Conservation (phyloP, 2,797 vertebrate species). For the Pangasius krempfi region DNA sequence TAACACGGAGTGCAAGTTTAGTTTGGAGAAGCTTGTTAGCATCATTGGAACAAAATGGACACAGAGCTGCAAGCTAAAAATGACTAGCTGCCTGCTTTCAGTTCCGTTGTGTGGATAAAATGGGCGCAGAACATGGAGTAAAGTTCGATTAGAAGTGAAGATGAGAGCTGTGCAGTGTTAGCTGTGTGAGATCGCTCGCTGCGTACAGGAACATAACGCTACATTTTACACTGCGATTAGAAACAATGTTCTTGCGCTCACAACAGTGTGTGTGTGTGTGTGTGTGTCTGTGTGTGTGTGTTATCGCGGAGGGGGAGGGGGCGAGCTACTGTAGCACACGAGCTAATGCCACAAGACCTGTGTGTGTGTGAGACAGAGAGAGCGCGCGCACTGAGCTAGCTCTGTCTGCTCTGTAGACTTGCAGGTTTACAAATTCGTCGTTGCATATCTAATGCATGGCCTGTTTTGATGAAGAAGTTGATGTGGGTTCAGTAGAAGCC, state of each 20-base stretch:
- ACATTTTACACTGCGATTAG: constrained; percentile 8
- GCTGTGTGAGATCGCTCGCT: neutral
- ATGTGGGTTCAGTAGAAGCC: neutral
- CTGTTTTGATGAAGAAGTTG: constrained; percentile 16
- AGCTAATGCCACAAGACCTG: constrained; percentile 30
- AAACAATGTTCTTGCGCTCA: constrained; percentile 42
- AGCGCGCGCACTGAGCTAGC: neutral
- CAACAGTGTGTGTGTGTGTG: constrained; percentile 41
- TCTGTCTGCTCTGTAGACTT: constrained; percentile 1
- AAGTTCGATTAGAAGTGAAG: neutral
- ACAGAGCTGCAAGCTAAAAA: neutral
- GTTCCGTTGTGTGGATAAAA: neutral
- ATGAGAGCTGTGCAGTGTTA: neutral
- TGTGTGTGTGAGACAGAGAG: constrained; percentile 16
- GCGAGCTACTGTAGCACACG: constrained; percentile 52
- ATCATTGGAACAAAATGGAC: constrained; percentile 43
- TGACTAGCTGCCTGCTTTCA: neutral
- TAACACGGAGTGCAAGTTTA: neutral
- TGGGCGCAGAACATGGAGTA: neutral
- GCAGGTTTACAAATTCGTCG: neutral
- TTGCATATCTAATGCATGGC: neutral
- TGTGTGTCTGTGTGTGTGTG: constrained; percentile 50
- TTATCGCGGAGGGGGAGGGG: constrained; percentile 54
- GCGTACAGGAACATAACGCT: neutral
- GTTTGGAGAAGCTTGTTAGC: constrained; percentile 8